These are phyloP conservation scores for Cosmorhoe ocellata DNA, from an alignment of 2,888 invertebrate genomes.

Conservation along the genomic window DNA sequence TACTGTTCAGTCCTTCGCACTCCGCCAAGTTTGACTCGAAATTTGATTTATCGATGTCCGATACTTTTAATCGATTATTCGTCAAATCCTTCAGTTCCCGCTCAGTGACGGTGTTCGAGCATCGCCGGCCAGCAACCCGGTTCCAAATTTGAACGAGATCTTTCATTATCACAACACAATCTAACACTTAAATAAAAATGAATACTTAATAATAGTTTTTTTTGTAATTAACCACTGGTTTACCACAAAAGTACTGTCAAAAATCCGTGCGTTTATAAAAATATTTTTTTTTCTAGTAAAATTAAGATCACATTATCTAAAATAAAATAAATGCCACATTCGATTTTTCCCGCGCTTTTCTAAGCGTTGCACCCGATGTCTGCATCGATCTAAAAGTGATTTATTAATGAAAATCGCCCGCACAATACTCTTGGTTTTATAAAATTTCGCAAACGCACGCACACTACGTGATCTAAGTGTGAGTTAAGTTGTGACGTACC, in stretches of 20 bases:
- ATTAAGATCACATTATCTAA: slow-evolving; percentile 13
- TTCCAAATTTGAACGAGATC: slow-evolving; percentile 84
- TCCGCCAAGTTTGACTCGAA: slow-evolving; percentile 64
- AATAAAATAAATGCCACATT: slow-evolving; percentile 31
- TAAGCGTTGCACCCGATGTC: slow-evolving; percentile 28
- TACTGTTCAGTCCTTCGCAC: slow-evolving; percentile 66
- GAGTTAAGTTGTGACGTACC: slow-evolving; percentile 10
- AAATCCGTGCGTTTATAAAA: no score
- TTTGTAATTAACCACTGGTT: no score
- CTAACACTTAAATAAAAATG: no score
- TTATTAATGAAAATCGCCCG: slow-evolving; percentile 30
- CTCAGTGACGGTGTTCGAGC: slow-evolving; percentile 73
- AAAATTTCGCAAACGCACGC: slow-evolving; percentile 35
- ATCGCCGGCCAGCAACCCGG: slow-evolving; percentile 76
- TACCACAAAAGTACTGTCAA: background rate
- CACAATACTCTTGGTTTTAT: slow-evolving; percentile 26
- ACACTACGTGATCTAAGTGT: slow-evolving; percentile 15
- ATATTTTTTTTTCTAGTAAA: background rate
- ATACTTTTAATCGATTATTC: slow-evolving; percentile 55
- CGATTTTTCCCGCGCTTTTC: slow-evolving; percentile 28
- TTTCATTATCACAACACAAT: slow-evolving; percentile 76
- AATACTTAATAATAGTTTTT: no score
- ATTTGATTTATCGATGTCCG: slow-evolving; percentile 54
- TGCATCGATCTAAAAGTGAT: slow-evolving; percentile 28
- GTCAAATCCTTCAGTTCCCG: slow-evolving; percentile 62